Evolutionary conservation across 2,888 invertebrate species (phyloP).

Genomic region (Limnephilus lunatus): DNA sequence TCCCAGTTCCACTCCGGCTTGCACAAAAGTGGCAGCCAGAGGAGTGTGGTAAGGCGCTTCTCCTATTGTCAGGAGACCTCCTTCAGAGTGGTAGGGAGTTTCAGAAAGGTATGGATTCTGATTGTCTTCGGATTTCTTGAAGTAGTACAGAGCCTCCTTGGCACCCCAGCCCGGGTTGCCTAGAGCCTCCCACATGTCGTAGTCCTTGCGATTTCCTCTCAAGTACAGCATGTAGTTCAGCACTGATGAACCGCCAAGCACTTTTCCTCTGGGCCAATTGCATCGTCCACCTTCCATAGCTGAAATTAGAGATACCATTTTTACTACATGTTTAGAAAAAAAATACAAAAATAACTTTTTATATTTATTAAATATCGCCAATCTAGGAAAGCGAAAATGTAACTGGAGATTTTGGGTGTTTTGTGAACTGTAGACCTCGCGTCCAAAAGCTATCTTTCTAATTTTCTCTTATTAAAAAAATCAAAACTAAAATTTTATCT

Average conservation of each 20-base stretch:
- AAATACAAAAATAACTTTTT: not conserved
- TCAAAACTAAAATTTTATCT: no score
- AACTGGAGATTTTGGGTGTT: not conserved
- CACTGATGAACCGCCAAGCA: conserved; percentile 92
- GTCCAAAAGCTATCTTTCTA: no score
- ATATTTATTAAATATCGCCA: not conserved
- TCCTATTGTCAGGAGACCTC: conserved; percentile 89
- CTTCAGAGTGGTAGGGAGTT: conserved; percentile 88
- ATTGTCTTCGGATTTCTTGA: conserved; percentile 95
- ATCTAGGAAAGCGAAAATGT: not conserved
- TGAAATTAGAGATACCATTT: conserved; percentile 70
- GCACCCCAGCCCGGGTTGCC: conserved; percentile 95
- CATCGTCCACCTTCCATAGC: conserved; percentile 91
- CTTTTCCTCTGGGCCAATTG: conserved; percentile 95
- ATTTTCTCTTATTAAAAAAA: no score
- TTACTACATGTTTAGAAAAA: not conserved
- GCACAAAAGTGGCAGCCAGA: conserved; percentile 87
- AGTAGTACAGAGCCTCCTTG: conserved; percentile 87
- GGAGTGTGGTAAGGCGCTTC: conserved; percentile 94
- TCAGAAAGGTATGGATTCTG: conserved; percentile 88
- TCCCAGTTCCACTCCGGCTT: conserved; percentile 89
- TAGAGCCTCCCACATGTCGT: conserved; percentile 91
- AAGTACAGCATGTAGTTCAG: conserved; percentile 95
- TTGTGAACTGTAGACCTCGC: not conserved
- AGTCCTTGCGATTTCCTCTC: conserved; percentile 92